Evolutionary conservation across 2,113 vertebrate genomes (phyloP).

Genomic region (Origma solitaria): DNA sequence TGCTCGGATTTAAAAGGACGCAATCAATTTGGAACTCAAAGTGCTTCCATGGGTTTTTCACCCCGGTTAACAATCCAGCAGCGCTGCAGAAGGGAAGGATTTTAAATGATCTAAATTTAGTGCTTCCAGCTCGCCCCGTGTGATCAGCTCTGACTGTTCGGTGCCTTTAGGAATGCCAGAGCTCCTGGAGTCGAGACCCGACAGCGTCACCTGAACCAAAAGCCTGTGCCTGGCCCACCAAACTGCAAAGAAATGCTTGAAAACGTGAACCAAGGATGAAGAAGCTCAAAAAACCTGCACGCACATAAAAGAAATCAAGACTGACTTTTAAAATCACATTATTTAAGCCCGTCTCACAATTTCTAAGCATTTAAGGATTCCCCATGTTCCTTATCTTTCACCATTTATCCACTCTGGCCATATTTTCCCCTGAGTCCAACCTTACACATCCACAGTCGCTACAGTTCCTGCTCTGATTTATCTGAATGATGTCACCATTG

Average conservation of each 20-base stretch:
- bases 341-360: not conserved
- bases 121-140: not conserved
- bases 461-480: not conserved
- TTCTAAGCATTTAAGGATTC: not conserved
- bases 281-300: not conserved
- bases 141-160: not conserved
- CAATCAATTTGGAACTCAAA: conserved; percentile 12
- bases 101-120: conserved; percentile 23
- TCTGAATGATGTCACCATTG: not conserved
- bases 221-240: not conserved
- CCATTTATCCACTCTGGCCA: not conserved
- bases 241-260: not conserved
- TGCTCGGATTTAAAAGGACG: not conserved
- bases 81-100: not conserved
- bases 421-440: not conserved
- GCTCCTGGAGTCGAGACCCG: not conserved
- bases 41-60: not conserved
- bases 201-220: not conserved
- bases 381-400: not conserved
- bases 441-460: not conserved
- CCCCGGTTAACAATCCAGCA: not conserved
- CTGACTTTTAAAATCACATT: rapidly evolving
- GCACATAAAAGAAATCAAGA: not conserved
- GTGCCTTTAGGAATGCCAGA: not conserved
- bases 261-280: not conserved